A percentile compares a stretch with the other conserved stretches of the same genome.
Evolutionary conservation across 2,113 vertebrate species (phyloP).

Genomic region (Recurvirostra avosetta): DNA sequence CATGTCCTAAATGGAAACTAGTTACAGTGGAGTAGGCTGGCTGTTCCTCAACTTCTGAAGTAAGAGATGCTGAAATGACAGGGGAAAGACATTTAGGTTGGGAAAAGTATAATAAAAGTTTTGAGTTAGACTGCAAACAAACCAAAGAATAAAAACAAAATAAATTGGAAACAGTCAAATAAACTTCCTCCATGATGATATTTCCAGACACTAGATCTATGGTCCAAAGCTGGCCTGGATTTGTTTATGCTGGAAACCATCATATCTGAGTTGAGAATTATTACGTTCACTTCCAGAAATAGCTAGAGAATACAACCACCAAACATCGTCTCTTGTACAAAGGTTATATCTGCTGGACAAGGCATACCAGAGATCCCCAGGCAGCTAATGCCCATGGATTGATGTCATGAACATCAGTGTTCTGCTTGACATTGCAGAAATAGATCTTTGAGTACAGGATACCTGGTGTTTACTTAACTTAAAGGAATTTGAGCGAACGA

Average conservation of each 20-base stretch:
- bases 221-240: background rate
- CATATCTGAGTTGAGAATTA: slow-evolving; percentile 24
- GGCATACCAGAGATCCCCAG: background rate
- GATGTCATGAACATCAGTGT: background rate
- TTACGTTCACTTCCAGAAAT: slow-evolving; percentile 44
- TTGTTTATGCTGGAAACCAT: slow-evolving; percentile 60
- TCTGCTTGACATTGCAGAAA: background rate
- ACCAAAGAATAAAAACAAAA: background rate
- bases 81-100: background rate
- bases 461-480: background rate
- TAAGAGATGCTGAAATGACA: background rate
- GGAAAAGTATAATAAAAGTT: background rate
- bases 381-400: background rate
- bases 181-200: slow-evolving; percentile 40
- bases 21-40: background rate
- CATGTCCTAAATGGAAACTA: background rate
- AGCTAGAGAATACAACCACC: background rate
- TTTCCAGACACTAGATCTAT: slow-evolving; percentile 23
- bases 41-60: background rate
- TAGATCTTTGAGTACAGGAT: background rate
- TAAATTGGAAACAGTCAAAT: background rate
- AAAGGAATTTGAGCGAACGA: background rate
- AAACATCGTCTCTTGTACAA: background rate
- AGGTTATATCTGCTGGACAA: background rate
- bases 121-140: background rate